Base-by-base conservation (phyloP, 1,140 invertebrate species). In the Portunus trituberculatus region DNA sequence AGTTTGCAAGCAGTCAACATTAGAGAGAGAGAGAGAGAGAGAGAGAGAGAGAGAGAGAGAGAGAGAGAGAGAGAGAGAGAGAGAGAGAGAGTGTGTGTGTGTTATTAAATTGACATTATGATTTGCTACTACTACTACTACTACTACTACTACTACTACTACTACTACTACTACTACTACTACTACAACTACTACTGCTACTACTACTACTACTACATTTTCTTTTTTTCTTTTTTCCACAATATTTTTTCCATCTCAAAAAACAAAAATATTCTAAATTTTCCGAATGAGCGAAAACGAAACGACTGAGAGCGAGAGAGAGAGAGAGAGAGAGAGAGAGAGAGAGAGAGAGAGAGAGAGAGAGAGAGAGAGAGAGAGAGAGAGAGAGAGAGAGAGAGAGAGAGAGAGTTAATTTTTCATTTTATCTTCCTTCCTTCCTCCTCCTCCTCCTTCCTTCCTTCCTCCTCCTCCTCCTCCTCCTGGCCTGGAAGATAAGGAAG, bases 321-420 rank as follows among this genome's bases (percentile, higher is more conserved):
- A 87, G 84, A 87, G 84, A 87, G 84, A 87, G 84, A 87, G 84
- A 87, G 84, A 87, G 84, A 87, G 84, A 87, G 84, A 87, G 84
- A 87, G 84, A 87, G 84, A 88, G 16, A 20, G 45, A 39, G 20
- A 39, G 29, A 39, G 29, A 88, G 28, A 88, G 28, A 32, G 86
- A 88, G 86, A 32, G 28, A 32, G 28, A 88, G 86, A 32, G 86
- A 88, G 31, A 32, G 86, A 32, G 86, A 32, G 86, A 32, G 86
- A 32, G 31, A 32, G 86, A 88, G 31, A 32, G 86, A 88, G 31
- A 32, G 86, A 88, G 31, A 88, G 31, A 25, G 28, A 25, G 46
- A 88, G 31, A 29, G 20, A 31, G 29, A 32, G 4, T 88, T 39
- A 29, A 31, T 32, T 45, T 20, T 12, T 84, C 29, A 6, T 6